Base-by-base conservation (phyloP, 2,113 vertebrate genomes). In the Camelus dromedarius region DNA sequence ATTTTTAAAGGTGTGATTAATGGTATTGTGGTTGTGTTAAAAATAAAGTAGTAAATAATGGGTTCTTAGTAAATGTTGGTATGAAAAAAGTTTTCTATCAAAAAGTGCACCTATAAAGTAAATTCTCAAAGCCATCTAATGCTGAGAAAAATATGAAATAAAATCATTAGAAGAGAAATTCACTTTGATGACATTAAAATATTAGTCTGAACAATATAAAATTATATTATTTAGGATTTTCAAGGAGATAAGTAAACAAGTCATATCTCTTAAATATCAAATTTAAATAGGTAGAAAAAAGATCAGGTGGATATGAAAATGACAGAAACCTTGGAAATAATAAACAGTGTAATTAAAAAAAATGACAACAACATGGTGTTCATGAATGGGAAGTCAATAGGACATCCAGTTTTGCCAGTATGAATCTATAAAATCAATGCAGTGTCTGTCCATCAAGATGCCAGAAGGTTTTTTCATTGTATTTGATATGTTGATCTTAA, bases 141-240 rank as follows among this genome's bases (percentile, higher is more conserved):
- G n/a, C 66, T 89, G 77, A 89, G 60, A 54, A 93, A 84, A 8
- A 42, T 69, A 56, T 1, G 48, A 79, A 92, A 80, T 85, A 67
- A 86, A 67, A 50, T 62, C n/a, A 86, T 81, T 48, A 66, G 15
- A 91, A 93, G 81, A 91, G 13, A 35, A 91, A 0, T 88, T 93
- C 26, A 73, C 3, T 52, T 42, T 91, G 42, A 69, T 96, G 48
- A 82, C 86, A 89, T 92, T 94, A 85, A 69, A 95, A 75, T 93
- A 9, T 95, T 86, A 42, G 8, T 79, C n/a, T 81, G 77, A 89
- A 91, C 87, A 79, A 90, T 94, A 92, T 24, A 54, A 66, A 81
- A 80, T 85, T 80, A 69, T 54, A 60, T 81, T 42, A 46, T 62
- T 89, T 76, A 93, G 54, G 11, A 72, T 94, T 96, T 94, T 92